Evolutionary conservation across 2,888 invertebrate species (phyloP), one percentile per base, ranked within the genome.

Genomic region (Craniophora ligustri): DNA sequence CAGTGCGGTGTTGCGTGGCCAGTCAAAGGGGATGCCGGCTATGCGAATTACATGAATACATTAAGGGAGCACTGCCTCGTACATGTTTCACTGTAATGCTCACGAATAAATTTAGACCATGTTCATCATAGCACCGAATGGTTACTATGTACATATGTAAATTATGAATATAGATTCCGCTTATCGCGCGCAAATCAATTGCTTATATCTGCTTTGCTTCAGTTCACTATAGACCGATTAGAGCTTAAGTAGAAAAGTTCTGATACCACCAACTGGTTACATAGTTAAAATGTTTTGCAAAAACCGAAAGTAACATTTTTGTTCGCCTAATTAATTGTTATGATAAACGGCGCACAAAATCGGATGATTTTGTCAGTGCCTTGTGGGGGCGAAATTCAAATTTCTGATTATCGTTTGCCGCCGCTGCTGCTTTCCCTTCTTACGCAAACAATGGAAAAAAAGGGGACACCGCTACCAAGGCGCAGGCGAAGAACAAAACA

Each of bases 21-120:
- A 91, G 93, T 93, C 93, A 93, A 93, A 93, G 92, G 92, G 92
- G 92, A 92, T 90, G 86, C 88, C 91, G 88, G 91, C 88, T 89
- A 92, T 90, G 92, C 89, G 93, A 92, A 92, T 93, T 92, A 92
- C 92, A 92, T 92, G 93, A 93, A 93, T 93, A 93, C 91, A 92
- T 93, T 93, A 93, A 89, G 89, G 90, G 87, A 87, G 87, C 81
- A 88, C 83, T 85, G 85, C 88, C 87, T 87, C 86, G 84, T 91
- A 88, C 87, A 90, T 87, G 91, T 89, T 88, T 89, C 87, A 89
- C 85, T 87, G 92, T 92, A 91, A 92, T 93, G 90, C 88, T 89
- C 87, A 90, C 89, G 91, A 89, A 92, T 91, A 92, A 87, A 92
- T 93, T 92, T 91, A 84, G 87, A 88, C 82, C 85, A 84, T 88